Percentiles rank a stretch among this genome's conserved stretches.
Evolutionary conservation across 2,888 invertebrate genomes (phyloP).

Genomic region (Tipula unca): DNA sequence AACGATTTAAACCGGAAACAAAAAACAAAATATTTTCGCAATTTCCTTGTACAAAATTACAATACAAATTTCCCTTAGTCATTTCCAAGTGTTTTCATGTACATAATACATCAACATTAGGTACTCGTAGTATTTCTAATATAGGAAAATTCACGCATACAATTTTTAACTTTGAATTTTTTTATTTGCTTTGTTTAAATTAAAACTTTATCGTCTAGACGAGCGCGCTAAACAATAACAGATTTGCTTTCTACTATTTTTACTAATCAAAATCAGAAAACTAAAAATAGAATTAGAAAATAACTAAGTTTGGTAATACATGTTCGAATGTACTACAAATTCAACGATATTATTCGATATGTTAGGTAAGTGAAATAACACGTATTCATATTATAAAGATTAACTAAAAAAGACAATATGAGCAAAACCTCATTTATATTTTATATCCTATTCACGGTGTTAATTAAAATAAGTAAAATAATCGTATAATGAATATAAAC

Average conservation of each 20-base stretch:
- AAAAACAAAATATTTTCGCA: neutral
- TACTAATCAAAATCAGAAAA: neutral
- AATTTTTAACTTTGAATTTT: neutral
- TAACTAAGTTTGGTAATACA: neutral
- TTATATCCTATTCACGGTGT: neutral
- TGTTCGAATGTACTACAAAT: neutral
- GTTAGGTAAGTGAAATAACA: neutral
- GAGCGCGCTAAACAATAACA: neutral
- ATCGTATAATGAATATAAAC: neutral
- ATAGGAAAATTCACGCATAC: neutral
- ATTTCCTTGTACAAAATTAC: neutral
- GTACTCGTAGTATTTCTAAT: neutral
- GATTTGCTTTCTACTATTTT: neutral
- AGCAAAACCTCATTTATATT: neutral
- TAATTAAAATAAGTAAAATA: neutral
- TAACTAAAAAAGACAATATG: neutral
- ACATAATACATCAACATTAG: neutral
- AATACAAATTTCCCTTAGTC: neutral
- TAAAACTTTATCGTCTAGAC: conserved; percentile 8
- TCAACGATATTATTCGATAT: no score
- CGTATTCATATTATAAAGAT: neutral
- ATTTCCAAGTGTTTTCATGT: neutral
- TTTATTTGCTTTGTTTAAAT: neutral
- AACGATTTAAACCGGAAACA: neutral
- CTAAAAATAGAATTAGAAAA: neutral